Evolutionary conservation across 2,888 invertebrate genomes (phyloP).

Genomic region (Cryptocephalus moraei): DNA sequence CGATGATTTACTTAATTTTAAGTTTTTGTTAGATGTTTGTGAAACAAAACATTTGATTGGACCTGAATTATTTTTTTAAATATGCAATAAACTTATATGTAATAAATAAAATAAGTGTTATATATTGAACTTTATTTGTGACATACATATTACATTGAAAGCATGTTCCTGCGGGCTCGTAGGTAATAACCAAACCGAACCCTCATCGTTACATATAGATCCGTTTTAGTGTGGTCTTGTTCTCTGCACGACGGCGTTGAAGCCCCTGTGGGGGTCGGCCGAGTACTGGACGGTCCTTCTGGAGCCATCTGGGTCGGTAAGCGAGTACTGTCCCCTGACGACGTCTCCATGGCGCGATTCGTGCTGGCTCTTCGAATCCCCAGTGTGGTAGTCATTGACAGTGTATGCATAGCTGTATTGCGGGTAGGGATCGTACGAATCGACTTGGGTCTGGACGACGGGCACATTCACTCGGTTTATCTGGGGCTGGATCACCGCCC

Average conservation of each 20-base stretch:
- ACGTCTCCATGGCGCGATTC: slow-evolving; percentile 31
- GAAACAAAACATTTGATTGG: too few species aligned
- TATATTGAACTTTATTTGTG: too few species aligned
- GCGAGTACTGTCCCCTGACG: slow-evolving; percentile 33
- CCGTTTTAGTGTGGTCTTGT: slow-evolving; percentile 13
- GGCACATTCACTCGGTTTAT: slow-evolving; percentile 17
- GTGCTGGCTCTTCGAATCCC: slow-evolving; percentile 35
- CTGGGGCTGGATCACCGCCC: slow-evolving; percentile 10
- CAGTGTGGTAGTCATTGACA: slow-evolving; percentile 33
- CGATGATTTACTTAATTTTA: too few species aligned
- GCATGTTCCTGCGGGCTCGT: too few species aligned
- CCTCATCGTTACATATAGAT: too few species aligned
- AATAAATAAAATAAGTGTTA: too few species aligned
- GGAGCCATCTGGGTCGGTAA: slow-evolving; percentile 33
- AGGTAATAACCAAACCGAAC: too few species aligned
- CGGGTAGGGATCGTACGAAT: slow-evolving; percentile 34
- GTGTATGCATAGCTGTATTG: slow-evolving; percentile 34
- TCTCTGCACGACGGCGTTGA: slow-evolving; percentile 32
- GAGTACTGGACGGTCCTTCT: slow-evolving; percentile 32
- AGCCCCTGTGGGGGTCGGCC: slow-evolving; percentile 31
- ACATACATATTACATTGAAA: too few species aligned
- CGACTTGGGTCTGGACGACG: slow-evolving; percentile 25
- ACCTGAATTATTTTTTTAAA: too few species aligned
- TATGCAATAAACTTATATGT: too few species aligned
- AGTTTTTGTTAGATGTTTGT: too few species aligned